Percentiles rank a stretch among this genome's conserved stretches.
Evolutionary conservation across 2,113 vertebrate species (phyloP).

Genomic region (Elaphurus davidianus): DNA sequence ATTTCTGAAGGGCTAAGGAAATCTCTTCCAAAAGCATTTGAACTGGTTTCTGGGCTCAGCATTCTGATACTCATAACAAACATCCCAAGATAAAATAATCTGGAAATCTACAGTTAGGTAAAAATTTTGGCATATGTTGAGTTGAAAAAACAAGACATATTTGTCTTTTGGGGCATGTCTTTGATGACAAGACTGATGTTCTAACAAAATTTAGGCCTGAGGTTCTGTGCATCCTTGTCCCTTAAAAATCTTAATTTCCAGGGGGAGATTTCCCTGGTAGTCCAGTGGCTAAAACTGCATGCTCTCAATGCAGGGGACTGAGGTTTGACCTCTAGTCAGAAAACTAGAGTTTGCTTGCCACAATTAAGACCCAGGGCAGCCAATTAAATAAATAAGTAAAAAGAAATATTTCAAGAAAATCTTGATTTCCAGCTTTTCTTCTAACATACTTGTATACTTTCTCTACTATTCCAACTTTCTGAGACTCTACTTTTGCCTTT

Average conservation of each 20-base stretch:
- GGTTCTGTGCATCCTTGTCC: neutral
- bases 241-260: neutral
- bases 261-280: neutral
- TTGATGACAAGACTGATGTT: slow-evolving; percentile 15
- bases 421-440: neutral
- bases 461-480: neutral
- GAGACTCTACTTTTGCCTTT: neutral
- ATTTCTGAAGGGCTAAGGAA: neutral
- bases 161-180: neutral
- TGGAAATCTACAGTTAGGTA: neutral
- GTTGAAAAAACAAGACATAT: neutral
- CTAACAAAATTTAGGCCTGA: neutral
- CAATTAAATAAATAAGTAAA: neutral
- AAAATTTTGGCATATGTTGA: neutral
- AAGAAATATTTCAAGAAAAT: neutral
- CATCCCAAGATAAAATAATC: neutral
- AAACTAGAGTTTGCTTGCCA: neutral
- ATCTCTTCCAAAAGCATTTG: neutral
- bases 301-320: neutral
- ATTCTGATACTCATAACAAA: neutral
- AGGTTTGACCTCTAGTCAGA: neutral
- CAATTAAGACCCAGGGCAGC: neutral
- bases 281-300: neutral
- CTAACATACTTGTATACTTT: neutral
- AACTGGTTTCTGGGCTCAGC: neutral